These are phyloP conservation scores for Dusona sp. DNA, from an alignment of 2,888 invertebrate species.

Conservation along the genomic window DNA sequence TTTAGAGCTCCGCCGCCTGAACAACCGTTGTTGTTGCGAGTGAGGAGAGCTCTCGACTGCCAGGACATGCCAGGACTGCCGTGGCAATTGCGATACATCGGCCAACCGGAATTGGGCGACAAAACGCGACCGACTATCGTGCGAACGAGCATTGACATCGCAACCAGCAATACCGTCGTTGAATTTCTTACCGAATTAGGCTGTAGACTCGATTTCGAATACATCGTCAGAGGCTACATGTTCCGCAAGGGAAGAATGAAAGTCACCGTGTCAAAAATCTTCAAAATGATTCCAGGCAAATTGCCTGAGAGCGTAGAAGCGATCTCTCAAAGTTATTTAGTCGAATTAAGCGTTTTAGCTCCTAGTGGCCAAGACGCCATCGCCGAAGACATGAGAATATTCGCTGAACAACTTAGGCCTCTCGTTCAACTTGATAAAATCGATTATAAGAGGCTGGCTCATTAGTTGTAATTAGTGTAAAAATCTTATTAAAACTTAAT, in stretches of 20 bases:
- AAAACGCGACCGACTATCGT: slow-evolving; percentile 96
- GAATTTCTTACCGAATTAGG: slow-evolving; percentile 97
- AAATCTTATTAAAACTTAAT: neutral
- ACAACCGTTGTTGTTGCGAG: slow-evolving; percentile 90
- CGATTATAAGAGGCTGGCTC: slow-evolving; percentile 91
- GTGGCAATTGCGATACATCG: slow-evolving; percentile 96
- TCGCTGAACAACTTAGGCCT: slow-evolving; percentile 97
- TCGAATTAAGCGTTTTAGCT: slow-evolving; percentile 96
- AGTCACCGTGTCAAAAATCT: slow-evolving; percentile 97
- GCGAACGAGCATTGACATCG: slow-evolving; percentile 96
- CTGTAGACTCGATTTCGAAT: slow-evolving; percentile 96
- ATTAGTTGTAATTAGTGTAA: slow-evolving; percentile 66
- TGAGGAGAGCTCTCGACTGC: slow-evolving; percentile 93
- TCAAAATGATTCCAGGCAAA: slow-evolving; percentile 92
- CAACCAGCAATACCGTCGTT: slow-evolving; percentile 94
- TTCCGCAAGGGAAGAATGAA: slow-evolving; percentile 99
- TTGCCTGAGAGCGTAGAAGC: slow-evolving; percentile 91
- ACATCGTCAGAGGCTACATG: slow-evolving; percentile 96
- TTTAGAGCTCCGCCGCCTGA: slow-evolving; percentile 81
- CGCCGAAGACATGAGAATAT: slow-evolving; percentile 97
- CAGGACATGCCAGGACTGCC: slow-evolving; percentile 95
- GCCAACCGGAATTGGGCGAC: slow-evolving; percentile 95
- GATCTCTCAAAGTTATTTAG: slow-evolving; percentile 96
- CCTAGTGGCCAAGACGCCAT: slow-evolving; percentile 97
- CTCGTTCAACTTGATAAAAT: slow-evolving; percentile 96